Evolutionary conservation across 2,797 vertebrate genomes (phyloP).

Genomic region (Selene dorsalis): DNA sequence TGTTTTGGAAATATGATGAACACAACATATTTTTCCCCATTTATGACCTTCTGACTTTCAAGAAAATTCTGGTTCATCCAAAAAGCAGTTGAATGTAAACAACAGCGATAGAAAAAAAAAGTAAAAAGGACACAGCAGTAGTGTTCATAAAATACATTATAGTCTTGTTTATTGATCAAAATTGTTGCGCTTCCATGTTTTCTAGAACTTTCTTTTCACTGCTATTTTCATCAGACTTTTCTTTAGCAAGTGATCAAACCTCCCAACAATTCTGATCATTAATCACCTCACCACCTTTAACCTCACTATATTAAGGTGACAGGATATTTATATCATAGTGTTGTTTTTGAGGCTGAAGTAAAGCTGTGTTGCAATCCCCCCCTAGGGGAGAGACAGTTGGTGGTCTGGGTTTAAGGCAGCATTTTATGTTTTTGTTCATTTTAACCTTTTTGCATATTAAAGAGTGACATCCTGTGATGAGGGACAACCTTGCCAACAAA

Average conservation of each 20-base stretch:
- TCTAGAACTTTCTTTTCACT: not conserved
- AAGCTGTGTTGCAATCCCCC: constrained; percentile 27
- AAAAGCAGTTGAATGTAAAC: not conserved
- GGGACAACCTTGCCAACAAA: not conserved
- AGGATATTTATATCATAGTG: constrained; percentile 44
- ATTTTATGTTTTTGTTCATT: constrained; percentile 5
- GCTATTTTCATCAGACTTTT: constrained; percentile 1
- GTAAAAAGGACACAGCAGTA: not conserved
- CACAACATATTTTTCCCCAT: not conserved
- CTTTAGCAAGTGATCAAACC: constrained; percentile 4
- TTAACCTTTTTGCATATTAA: constrained; percentile 29
- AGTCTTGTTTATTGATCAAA: not conserved
- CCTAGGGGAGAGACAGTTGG: not conserved
- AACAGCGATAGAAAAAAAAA: not conserved
- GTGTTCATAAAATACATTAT: not conserved
- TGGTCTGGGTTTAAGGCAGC: constrained; percentile 47
- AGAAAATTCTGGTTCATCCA: not conserved
- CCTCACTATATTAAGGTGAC: constrained; percentile 32
- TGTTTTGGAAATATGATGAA: not conserved
- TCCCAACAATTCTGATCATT: constrained; percentile 10
- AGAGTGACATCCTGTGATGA: constrained; percentile 25
- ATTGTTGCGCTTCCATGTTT: no score
- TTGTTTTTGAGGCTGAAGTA: constrained; percentile 41
- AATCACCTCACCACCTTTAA: constrained; percentile 25
- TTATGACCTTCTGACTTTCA: not conserved